Conservation (phyloP, 2,797 vertebrate genomes). For the Eutrigla gurnardus region DNA sequence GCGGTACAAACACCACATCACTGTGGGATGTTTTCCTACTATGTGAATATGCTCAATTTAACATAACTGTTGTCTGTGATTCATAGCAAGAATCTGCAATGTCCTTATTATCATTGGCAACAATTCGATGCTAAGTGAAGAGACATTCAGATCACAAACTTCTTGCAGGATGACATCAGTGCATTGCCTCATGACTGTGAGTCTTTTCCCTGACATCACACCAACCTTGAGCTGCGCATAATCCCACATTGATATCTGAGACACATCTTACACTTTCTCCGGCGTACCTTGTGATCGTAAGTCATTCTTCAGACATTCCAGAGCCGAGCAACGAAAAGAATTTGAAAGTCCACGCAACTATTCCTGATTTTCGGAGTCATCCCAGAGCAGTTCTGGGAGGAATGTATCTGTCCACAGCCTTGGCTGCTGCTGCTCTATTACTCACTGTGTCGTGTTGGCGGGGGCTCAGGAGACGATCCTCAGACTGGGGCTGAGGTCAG, state of each 20-base stretch:
- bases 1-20: background rate
- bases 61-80: constrained; percentile 27
- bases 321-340: constrained; percentile 28
- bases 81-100: constrained; percentile 5
- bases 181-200: constrained; percentile 44
- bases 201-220: constrained; percentile 64
- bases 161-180: constrained; percentile 63
- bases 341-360: constrained; percentile 33
- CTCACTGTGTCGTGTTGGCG: constrained; percentile 71
- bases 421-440: constrained; percentile 68
- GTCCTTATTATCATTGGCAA: constrained; percentile 13
- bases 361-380: constrained; percentile 62
- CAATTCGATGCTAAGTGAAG: constrained; percentile 13
- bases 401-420: constrained; percentile 55
- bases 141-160: constrained; percentile 40
- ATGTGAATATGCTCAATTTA: constrained; percentile 16
- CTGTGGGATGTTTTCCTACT: constrained; percentile 20
- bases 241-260: constrained; percentile 33
- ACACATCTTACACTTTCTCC: constrained; percentile 29
- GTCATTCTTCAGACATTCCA: constrained; percentile 47
- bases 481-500: constrained; percentile 71
- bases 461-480: constrained; percentile 62
- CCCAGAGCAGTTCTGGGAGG: constrained; percentile 49
- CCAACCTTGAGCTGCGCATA: constrained; percentile 45
- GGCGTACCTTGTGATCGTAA: constrained; percentile 35